Evolutionary conservation across 2,797 vertebrate species (phyloP), one percentile per base, ranked within the genome.

Genomic region (Muscicapa striata): DNA sequence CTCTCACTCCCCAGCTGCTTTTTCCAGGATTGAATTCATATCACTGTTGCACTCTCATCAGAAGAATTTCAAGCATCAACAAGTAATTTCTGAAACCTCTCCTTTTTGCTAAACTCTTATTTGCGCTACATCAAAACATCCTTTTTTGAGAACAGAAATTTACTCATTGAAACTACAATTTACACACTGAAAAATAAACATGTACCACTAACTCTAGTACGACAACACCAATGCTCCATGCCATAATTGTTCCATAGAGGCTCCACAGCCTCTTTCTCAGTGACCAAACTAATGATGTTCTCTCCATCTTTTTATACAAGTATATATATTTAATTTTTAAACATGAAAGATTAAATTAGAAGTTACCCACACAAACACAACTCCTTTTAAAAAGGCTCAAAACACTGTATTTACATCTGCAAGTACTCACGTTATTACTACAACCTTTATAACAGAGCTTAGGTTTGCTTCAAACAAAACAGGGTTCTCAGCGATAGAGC

Each of bases 321-420:
- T 19, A 92, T 70, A 52, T 82, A 95, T 26, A n/a, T 43, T 87
- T 59, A 84, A 91, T 87, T 95, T 92, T 96, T 64, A 69, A 92
- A 88, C 78, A 86, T 26, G 84, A 80, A 88, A 93, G 81, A 95
- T 78, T 88, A 90, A 84, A 95, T 93, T 74, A 93, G 82, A 95
- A 91, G 70, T 59, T 89, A 46, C 81, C 73, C 78, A 92, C 58
- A 95, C 82, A 93, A 68, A 95, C 64, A 91, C 40, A 85, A 55
- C 57, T 90, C 73, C 69, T 88, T 76, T 93, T 80, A 74, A 91
- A 96, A 96, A 89, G 93, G 67, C 55, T 67, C 87, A 84, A 95
- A 97, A 96, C 94, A 97, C 93, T 97, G 97, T 97, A 97, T 98
- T 96, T 94, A 98, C 97, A 98, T 98, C 97, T 98, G 97, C 98